These are phyloP conservation scores for Nasonia oneida DNA, from an alignment of 2,888 invertebrate species.

Conservation along the genomic window DNA sequence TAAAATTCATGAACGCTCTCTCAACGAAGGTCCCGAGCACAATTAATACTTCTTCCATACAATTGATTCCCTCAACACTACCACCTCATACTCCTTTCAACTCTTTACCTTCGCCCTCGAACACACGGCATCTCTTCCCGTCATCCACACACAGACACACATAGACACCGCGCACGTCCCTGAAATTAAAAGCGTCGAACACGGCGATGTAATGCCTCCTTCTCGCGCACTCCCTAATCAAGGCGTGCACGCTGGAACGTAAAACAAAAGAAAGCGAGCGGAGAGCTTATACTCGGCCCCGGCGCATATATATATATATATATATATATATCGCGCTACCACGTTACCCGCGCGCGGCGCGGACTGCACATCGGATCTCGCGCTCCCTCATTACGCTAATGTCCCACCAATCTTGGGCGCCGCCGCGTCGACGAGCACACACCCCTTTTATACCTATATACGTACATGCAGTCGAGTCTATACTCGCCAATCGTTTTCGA, in stretches of 20 bases:
- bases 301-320: background rate
- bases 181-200: constrained; percentile 35
- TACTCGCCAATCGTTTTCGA: constrained; percentile 13
- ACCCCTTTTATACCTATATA: constrained; percentile 12
- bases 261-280: constrained; percentile 45
- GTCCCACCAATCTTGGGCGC: constrained; percentile 69
- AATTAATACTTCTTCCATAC: background rate
- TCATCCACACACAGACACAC: background rate
- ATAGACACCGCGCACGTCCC: background rate
- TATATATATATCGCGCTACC: constrained; percentile 68
- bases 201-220: constrained; percentile 12
- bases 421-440: constrained; percentile 47
- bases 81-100: background rate
- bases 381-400: constrained; percentile 75
- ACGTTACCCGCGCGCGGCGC: constrained; percentile 71
- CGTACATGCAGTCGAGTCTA: background rate
- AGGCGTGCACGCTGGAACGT: background rate
- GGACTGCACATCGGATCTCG: constrained; percentile 63
- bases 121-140: background rate
- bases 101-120: background rate
- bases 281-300: background rate
- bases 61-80: background rate
- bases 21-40: too few species aligned
- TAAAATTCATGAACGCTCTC: too few species aligned
- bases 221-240: constrained; percentile 35